Base-by-base conservation (phyloP, 2,888 invertebrate genomes). In the Nematopogon swammerdamellus region DNA sequence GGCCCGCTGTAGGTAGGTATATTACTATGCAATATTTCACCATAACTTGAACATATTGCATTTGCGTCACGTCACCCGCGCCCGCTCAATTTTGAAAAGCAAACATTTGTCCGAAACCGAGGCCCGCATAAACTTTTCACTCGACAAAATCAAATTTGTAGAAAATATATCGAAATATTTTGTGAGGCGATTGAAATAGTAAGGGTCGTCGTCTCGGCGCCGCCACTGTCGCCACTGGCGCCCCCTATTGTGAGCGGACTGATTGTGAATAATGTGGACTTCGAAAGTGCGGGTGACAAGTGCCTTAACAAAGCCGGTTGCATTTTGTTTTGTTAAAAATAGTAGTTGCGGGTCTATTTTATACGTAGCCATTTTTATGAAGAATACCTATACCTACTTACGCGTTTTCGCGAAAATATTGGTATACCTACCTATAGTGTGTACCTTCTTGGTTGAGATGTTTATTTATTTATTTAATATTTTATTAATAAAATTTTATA, bases 51-150 rank as follows among this genome's bases (percentile, higher is more conserved):
- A 60, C 59, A 66, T 65, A 67, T 68, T 64, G 68, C 68, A 73
- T 72, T 75, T 73, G 65, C 64, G 70, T 74, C 75, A 75, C 76
- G 73, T 71, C 70, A 71, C 64, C 61, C 63, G 14, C 18, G 65
- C 63, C 65, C 63, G 62, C 67, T 66, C 73, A 72, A 76, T 73
- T 76, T 77, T 70, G 75, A 75, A 76, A 74, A 65, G 77, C 71
- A 77, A 79, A 79, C 74, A 79, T 77, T 77, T 71, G 77, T 67
- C 67, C 70, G 63, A 60, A 58, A 53, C 57, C 53, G 64, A 46
- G 16, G 46, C 18, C 18, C 47, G 11, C 42, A 20, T 43, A 14
- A 53, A 70, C 64, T 62, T 62, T 56, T 54, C 54, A 52, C 58
- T 68, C 2, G 46, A 19, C 64, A 62, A 74, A 77, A 77, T 77